Percentiles rank a stretch among this genome's conserved stretches.
phyloP scores from a whole-genome alignment of 1,140 invertebrate genomes.

The Arctopsyche grandis region DNA sequence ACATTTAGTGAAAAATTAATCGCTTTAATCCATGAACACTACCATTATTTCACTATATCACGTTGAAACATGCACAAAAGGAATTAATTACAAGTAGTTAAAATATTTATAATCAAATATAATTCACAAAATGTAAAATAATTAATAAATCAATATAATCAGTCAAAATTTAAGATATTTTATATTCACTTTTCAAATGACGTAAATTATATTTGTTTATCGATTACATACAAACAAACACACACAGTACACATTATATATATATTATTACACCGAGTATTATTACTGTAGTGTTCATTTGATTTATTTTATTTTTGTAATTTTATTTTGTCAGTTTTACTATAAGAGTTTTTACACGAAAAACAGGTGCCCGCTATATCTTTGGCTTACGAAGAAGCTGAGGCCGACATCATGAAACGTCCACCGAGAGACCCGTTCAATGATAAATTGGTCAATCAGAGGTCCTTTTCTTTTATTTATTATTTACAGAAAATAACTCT shows the following conservation, averaged over 20 bases:
- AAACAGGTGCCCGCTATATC: slow-evolving; percentile 74
- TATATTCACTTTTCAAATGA: no score
- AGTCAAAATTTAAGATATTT: no score
- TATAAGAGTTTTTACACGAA: slow-evolving; percentile 31
- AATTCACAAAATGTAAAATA: neutral
- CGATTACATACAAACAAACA: no score
- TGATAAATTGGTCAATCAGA: slow-evolving; percentile 84
- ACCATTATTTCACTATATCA: slow-evolving; percentile 1
- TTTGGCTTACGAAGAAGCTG: slow-evolving; percentile 84
- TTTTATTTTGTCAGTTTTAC: neutral
- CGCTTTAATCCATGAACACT: slow-evolving; percentile 9
- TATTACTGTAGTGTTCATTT: no score
- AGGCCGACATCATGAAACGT: slow-evolving; percentile 86
- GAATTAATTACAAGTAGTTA: neutral
- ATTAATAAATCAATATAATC: no score
- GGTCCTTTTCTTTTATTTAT: slow-evolving; percentile 57
- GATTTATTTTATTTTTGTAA: neutral
- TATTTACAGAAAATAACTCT: slow-evolving; percentile 50
- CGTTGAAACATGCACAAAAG: neutral
- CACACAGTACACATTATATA: no score
- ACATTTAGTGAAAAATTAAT: slow-evolving; percentile 8
- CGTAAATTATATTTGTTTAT: no score
- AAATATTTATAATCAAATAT: neutral
- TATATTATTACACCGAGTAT: no score
- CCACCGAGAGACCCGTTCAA: slow-evolving; percentile 78